Evolutionary conservation across 2,113 vertebrate species (phyloP).

Genomic region (Lasiurus cinereus): DNA sequence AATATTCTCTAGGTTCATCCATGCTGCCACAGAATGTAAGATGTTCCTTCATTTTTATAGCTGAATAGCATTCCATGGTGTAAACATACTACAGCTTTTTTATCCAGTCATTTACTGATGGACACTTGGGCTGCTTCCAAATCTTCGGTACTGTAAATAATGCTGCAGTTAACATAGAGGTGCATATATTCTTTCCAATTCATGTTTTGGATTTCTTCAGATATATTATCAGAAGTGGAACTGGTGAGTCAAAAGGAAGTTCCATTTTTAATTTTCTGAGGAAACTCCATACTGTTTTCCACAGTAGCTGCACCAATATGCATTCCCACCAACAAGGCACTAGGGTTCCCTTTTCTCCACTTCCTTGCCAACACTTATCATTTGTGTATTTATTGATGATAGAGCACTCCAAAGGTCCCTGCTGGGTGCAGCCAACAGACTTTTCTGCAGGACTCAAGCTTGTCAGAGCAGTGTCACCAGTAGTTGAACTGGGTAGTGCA

Average conservation of each 20-base stretch:
- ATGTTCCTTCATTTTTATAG: neutral
- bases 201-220: neutral
- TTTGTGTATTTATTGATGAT: neutral
- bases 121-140: neutral
- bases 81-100: neutral
- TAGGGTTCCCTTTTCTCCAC: too few relatives aligned
- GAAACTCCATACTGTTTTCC: neutral
- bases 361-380: neutral
- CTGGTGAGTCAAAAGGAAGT: neutral
- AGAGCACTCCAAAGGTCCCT: neutral
- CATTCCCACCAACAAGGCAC: neutral
- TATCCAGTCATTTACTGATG: neutral
- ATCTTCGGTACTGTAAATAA: neutral
- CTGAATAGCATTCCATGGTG: neutral
- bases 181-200: neutral
- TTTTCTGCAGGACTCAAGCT: too few relatives aligned
- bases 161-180: neutral
- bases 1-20: neutral
- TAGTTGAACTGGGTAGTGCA: too few relatives aligned
- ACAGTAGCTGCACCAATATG: neutral
- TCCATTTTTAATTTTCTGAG: neutral
- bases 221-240: neutral
- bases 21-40: neutral
- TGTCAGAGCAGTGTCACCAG: too few relatives aligned
- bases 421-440: neutral